These are phyloP conservation scores for Phyllotreta striolata DNA, from an alignment of 2,888 invertebrate species.

Conservation along the genomic window DNA sequence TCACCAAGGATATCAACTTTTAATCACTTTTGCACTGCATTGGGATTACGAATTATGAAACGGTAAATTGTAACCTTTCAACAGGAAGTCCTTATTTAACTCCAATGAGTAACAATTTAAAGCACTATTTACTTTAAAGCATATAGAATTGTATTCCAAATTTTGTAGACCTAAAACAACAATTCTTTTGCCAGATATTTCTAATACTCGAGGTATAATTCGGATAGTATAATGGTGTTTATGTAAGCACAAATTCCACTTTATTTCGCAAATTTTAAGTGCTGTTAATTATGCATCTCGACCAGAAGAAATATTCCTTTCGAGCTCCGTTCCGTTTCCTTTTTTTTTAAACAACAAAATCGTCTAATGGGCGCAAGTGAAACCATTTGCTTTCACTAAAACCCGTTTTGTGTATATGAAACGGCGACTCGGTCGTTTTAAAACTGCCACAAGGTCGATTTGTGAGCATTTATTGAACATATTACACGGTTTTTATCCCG, in stretches of 20 bases:
- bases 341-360: slow-evolving; percentile 15
- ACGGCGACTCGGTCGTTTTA: background rate
- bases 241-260: no score
- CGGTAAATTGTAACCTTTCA: slow-evolving; percentile 16
- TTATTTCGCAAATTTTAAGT: no score
- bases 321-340: background rate
- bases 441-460: slow-evolving; percentile 11
- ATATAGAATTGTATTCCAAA: no score
- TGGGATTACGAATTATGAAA: slow-evolving; percentile 21
- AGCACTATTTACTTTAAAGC: no score
- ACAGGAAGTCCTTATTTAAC: slow-evolving; percentile 10
- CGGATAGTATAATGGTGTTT: no score
- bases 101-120: background rate
- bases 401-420: slow-evolving; percentile 1
- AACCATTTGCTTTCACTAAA: slow-evolving; percentile 15
- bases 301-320: no score
- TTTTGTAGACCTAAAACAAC: no score
- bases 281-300: no score
- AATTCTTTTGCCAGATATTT: no score
- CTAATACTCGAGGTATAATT: no score
- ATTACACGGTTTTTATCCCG: background rate
- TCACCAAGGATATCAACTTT: slow-evolving; percentile 31
- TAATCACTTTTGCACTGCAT: slow-evolving; percentile 20
- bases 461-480: background rate
- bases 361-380: slow-evolving; percentile 14